These are phyloP conservation scores for Tylochromis polylepis DNA, from an alignment of 2,113 vertebrate genomes.

Conservation along the genomic window DNA sequence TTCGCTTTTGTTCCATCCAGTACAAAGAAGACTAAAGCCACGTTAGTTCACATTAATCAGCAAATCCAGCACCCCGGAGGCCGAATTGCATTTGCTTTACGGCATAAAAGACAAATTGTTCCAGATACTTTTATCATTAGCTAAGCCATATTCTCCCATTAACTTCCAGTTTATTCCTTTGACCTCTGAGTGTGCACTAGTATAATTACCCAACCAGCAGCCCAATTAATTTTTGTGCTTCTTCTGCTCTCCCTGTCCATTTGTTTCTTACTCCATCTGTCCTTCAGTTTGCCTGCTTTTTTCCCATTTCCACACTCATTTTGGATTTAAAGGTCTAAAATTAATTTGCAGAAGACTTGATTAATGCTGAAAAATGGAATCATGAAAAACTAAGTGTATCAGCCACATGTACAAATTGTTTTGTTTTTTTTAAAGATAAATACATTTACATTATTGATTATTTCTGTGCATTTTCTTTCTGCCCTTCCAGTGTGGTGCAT, in stretches of 20 bases:
- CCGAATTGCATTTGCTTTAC: slow-evolving; percentile 28
- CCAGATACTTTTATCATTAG: slow-evolving; percentile 23
- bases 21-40: not conserved
- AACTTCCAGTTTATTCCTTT: slow-evolving; percentile 19
- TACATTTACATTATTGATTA: not conserved
- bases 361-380: slow-evolving; percentile 18
- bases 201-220: not conserved
- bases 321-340: slow-evolving; percentile 9
- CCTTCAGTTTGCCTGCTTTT: not conserved
- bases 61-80: slow-evolving; percentile 28
- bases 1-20: slow-evolving; percentile 7
- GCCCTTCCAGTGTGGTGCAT: slow-evolving; percentile 48
- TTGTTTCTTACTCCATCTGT: not conserved
- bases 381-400: not conserved
- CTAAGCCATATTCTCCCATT: slow-evolving; percentile 30
- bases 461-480: not conserved
- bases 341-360: slow-evolving; percentile 12
- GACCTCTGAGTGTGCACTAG: slow-evolving; percentile 22
- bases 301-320: not conserved
- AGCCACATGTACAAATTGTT: not conserved
- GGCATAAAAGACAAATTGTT: slow-evolving; percentile 32
- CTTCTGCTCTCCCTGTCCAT: not conserved
- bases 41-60: slow-evolving; percentile 34
- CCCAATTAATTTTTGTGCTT: not conserved
- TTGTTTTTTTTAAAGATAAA: not conserved